These are phyloP conservation scores for Papilio helenus DNA, from an alignment of 1,140 invertebrate species.

Conservation along the genomic window DNA sequence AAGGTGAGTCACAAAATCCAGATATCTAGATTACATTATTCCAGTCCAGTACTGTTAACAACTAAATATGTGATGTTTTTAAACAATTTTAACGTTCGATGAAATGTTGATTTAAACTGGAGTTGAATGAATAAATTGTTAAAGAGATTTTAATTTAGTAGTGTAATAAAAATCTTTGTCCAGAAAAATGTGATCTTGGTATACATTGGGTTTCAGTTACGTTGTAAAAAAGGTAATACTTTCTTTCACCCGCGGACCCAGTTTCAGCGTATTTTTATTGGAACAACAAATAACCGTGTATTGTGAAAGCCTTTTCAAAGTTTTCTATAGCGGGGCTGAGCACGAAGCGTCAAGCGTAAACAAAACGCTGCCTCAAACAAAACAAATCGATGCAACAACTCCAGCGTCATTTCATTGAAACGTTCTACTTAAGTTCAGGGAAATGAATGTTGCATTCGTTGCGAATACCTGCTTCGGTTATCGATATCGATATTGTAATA, in stretches of 20 bases:
- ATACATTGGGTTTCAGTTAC: background rate
- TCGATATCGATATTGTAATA: background rate
- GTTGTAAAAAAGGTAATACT: constrained; percentile 9
- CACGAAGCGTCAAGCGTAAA: constrained; percentile 39
- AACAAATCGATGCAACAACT: constrained; percentile 55
- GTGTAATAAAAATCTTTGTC: no score
- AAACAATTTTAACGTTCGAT: no score
- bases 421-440: constrained; percentile 64
- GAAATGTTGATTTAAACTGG: no score
- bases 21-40: no score
- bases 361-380: constrained; percentile 49
- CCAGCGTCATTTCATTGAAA: constrained; percentile 60
- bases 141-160: no score
- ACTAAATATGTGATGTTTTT: no score
- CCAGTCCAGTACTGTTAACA: no score
- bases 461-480: constrained; percentile 55
- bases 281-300: constrained; percentile 31
- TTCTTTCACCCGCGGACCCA: background rate
- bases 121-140: no score
- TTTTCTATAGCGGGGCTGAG: constrained; percentile 28
- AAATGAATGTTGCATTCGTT: constrained; percentile 74
- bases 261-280: constrained; percentile 16
- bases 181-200: background rate
- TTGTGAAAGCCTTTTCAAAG: constrained; percentile 39
- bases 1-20: background rate